phyloP scores from a whole-genome alignment of 2,113 vertebrate species.

The Stegastes partitus region DNA sequence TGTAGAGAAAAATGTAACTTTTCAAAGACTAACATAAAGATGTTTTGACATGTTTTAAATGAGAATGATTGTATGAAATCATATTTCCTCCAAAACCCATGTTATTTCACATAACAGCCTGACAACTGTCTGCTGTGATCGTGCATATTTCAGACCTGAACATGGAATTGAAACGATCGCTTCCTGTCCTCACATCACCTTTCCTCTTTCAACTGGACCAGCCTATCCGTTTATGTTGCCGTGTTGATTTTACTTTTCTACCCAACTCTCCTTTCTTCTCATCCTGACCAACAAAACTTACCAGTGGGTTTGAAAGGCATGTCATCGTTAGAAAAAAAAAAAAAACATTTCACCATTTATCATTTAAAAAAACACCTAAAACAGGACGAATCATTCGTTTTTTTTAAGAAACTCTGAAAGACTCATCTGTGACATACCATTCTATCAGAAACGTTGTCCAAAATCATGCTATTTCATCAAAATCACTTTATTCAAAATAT shows the following conservation, averaged over 20 bases:
- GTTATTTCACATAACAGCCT: background rate
- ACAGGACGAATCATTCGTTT: no score
- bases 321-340: no score
- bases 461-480: no score
- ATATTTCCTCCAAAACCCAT: background rate
- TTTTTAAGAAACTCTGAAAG: no score
- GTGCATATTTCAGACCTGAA: background rate
- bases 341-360: no score
- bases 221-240: background rate
- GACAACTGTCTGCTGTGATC: background rate
- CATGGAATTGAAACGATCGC: background rate
- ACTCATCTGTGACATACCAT: no score
- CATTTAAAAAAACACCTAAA: no score
- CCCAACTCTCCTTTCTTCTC: background rate
- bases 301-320: no score
- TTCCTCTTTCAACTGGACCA: background rate
- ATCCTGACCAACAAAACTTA: no score
- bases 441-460: no score
- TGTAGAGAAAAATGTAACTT: no score
- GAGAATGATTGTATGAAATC: background rate
- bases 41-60: background rate
- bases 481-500: no score
- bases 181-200: background rate
- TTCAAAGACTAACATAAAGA: background rate
- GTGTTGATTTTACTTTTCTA: background rate